Evolutionary conservation across 2,888 invertebrate species (phyloP).

Genomic region (Asteroscopus sphinx): DNA sequence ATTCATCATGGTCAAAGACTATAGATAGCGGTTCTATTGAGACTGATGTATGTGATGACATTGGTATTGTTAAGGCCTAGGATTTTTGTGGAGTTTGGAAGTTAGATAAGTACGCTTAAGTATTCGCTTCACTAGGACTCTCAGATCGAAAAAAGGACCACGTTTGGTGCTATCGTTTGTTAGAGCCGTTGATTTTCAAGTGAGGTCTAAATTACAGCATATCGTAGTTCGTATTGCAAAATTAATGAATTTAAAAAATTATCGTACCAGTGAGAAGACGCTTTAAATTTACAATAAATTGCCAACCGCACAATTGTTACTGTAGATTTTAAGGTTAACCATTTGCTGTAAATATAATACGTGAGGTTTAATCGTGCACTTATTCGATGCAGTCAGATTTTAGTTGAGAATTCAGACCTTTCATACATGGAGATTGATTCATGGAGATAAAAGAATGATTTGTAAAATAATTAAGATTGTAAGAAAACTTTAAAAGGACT

Average conservation of each 20-base stretch:
- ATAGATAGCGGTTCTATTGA: constrained; percentile 77
- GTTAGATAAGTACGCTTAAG: constrained; percentile 68
- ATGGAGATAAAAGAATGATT: constrained; percentile 9
- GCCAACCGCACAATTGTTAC: constrained; percentile 80
- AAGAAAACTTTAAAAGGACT: constrained; percentile 27
- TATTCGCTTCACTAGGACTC: constrained; percentile 62
- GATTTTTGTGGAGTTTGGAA: constrained; percentile 61
- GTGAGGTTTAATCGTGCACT: constrained; percentile 54
- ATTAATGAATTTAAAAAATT: constrained; percentile 68
- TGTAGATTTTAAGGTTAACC: constrained; percentile 65
- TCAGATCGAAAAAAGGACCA: constrained; percentile 57
- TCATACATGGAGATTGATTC: constrained; percentile 45
- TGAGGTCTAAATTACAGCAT: constrained; percentile 74
- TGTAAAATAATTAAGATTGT: constrained; percentile 31
- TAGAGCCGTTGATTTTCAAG: constrained; percentile 57
- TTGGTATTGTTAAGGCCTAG: constrained; percentile 63
- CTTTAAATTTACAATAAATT: constrained; percentile 76
- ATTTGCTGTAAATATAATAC: constrained; percentile 59
- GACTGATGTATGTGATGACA: constrained; percentile 87
- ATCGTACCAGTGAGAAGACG: constrained; percentile 74
- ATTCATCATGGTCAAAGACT: constrained; percentile 68
- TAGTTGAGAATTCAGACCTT: constrained; percentile 49
- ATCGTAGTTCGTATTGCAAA: constrained; percentile 73
- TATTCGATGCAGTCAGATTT: constrained; percentile 43
- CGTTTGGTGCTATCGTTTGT: constrained; percentile 62